These are phyloP conservation scores for Chlorodrepanis virens DNA, from an alignment of 2,113 vertebrate species.

Conservation along the genomic window DNA sequence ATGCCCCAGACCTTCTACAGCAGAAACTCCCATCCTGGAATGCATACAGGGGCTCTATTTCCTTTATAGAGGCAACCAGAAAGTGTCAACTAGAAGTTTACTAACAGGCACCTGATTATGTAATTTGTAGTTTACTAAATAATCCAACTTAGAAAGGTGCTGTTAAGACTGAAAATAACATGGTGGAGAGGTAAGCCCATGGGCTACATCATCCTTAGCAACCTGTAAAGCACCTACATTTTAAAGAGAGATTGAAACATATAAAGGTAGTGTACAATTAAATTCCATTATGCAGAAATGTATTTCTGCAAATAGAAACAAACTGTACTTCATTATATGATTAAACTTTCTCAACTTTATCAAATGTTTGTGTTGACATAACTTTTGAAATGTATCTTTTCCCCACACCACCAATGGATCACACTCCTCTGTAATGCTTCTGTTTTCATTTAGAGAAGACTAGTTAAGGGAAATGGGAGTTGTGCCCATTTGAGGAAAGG, in stretches of 20 bases:
- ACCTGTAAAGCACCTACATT: not conserved
- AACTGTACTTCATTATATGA: not conserved
- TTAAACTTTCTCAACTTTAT: not conserved
- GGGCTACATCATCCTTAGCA: not conserved
- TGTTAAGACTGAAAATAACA: not conserved
- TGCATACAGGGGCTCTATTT: not conserved
- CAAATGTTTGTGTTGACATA: not conserved
- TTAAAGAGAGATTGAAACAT: not conserved
- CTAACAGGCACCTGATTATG: accelerated
- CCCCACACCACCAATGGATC: not conserved
- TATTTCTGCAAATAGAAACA: not conserved
- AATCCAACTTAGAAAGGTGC: not conserved
- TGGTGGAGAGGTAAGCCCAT: not conserved
- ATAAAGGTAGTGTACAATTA: not conserved
- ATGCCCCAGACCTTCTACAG: not conserved
- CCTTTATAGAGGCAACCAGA: not conserved
- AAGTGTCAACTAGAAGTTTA: not conserved
- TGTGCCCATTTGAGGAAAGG: not conserved
- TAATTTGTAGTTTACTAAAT: not conserved
- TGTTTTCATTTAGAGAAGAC: not conserved
- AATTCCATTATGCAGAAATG: not conserved
- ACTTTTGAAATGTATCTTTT: not conserved
- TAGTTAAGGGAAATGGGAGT: not conserved
- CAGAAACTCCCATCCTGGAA: not conserved
- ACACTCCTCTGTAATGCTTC: not conserved